Base-by-base conservation (phyloP, 2,888 invertebrate genomes). In the Stratiomys singularior region DNA sequence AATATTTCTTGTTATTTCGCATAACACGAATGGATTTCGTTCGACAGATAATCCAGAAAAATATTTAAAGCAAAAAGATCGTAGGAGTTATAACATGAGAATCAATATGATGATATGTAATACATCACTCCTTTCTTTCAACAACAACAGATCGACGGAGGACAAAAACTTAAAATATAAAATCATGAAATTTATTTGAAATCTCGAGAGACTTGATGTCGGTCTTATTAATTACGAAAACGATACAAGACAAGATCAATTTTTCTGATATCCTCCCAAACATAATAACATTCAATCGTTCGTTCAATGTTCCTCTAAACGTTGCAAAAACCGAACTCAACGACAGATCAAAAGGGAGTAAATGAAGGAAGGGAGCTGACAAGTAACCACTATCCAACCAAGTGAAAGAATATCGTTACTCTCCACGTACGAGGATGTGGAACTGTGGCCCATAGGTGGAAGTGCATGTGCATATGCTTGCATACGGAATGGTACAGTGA, bases 191-290 rank as follows among this genome's bases (percentile, higher is more conserved):
- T 52, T 72, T 72, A 72, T 72, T 72, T 72, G 52, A 72, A 72
- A 72, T 56, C 71, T 64, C 64, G 15, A 64, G 28, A 60, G 44
- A 37, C 37, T 60, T 37, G 74, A 58, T 74, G 58, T 60, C 74
- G 60, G 74, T 58, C 60, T 60, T 74, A 74, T 58, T 60, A 60
- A 74, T 74, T 74, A 74, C 60, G 74, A 23, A 60, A 30, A 60
- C 13, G 58, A 74, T 25, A 25, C 11, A 30, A 74, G 44, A 7
- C 23, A 74, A 74, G 74, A 74, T 74, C 58, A 74, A 74, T 58
- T 74, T 60, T 44, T 60, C 58, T 74, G 74, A 58, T 74, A 60
- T 46, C 69, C 69, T 30, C 66, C 13, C 66, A 23, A 69, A 47
- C 47, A 69, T 69, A 69, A 69, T 69, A 47, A 47, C 46, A 30